Conservation (phyloP, 2,113 vertebrate species). For the Apodemus sylvaticus region DNA sequence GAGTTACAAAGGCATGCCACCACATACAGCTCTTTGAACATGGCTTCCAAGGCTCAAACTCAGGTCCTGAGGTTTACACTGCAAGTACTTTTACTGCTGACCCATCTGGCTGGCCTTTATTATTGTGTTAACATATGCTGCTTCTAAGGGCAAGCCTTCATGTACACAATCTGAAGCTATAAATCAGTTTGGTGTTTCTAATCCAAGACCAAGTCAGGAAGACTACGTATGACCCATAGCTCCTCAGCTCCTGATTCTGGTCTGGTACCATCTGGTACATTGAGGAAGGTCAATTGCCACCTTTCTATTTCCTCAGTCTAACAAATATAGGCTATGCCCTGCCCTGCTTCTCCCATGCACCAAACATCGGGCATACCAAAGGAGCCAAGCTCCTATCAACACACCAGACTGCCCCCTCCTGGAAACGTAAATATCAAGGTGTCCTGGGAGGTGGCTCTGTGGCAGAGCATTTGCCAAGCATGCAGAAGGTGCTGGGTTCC, state of each 20-base stretch:
- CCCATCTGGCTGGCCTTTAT: not conserved
- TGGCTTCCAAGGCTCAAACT: not conserved
- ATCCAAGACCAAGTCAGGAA: not conserved
- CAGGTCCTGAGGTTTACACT: not conserved
- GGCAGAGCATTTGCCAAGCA: not conserved
- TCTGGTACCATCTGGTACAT: not conserved
- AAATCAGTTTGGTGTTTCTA: not conserved
- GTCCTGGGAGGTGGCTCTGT: not conserved
- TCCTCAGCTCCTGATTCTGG: not conserved
- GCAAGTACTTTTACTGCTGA: not conserved
- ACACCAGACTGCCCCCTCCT: not conserved
- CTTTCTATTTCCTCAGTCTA: constrained; percentile 22
- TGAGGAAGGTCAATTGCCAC: not conserved
- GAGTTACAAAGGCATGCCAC: too few relatives aligned
- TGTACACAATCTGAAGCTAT: not conserved
- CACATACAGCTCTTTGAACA: not conserved
- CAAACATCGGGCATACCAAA: not conserved
- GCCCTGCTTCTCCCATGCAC: not conserved
- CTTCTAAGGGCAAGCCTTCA: not conserved
- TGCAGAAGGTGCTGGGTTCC: not conserved
- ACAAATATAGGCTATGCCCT: not conserved
- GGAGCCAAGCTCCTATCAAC: not conserved
- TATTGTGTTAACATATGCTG: constrained; percentile 8
- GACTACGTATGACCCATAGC: not conserved
- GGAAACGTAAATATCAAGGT: not conserved